Evolutionary conservation across 23 tunicate species (phyloP), one percentile per base, ranked within the genome.

Genomic region (Styela clava): DNA sequence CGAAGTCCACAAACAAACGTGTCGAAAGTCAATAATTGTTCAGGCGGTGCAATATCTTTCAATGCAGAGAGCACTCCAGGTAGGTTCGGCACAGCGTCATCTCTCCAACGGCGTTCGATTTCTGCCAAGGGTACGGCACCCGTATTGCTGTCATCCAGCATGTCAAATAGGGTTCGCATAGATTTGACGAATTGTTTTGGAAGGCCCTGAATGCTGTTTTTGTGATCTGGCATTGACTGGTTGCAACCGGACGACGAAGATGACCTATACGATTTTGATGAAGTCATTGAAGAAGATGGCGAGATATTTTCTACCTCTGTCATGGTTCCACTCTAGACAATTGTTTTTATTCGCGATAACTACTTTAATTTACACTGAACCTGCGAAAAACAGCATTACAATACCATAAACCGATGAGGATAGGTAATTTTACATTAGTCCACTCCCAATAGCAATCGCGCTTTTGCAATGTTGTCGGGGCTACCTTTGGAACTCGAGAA

Each of bases 81-180:
- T 2, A 91, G 82, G 56, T 91, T 91, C 24, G 97, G 97, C 25
- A 91, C 90, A 3, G 97, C 90, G 69, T 91, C 90, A 69, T 86
- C 90, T n/a, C 87, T 69, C 97, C 97, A 91, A 1, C 85, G 69
- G 3, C 87, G 74, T 52, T 91, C 87, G 61, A 91, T 86, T 36
- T 91, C 87, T 18, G 83, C 62, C 34, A 91, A 56, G 24, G 90
- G 87, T 0, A 91, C 97, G 2, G 73, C 32, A 26, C 97, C 97
- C 1, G 61, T 62, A 35, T 70, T 51, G 2, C 61, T 37, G 34
- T 78, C 87, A 74, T 91, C 97, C 36, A 91, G 31, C 22, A 86
- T 78, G 36, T 91, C 78, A 69, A 86, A 91, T 23, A 91, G 78
- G 20, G 86, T 79, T 30, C 79, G 82, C 88, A 89, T 84, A 19